Evolutionary conservation across 2,797 vertebrate genomes (phyloP).

Genomic region (Alca torda): DNA sequence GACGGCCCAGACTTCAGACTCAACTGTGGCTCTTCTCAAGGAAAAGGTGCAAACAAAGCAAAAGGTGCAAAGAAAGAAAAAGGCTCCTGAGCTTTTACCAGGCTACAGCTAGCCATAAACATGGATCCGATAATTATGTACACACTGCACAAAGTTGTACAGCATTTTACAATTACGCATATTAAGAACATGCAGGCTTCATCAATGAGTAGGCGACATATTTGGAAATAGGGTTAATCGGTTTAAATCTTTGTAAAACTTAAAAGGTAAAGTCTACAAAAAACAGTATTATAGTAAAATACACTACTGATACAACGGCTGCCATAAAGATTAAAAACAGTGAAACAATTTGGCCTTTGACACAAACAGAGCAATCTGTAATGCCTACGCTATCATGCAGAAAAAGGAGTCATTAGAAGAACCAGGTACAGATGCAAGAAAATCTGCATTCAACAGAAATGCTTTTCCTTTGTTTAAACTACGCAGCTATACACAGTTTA

Average conservation of each 20-base stretch:
- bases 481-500: neutral
- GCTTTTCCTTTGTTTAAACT: neutral
- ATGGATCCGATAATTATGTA: neutral
- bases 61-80: neutral
- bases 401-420: neutral
- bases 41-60: neutral
- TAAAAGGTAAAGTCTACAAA: neutral
- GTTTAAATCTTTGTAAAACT: neutral
- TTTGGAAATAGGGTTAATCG: neutral
- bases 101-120: neutral
- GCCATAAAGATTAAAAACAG: neutral
- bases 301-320: neutral
- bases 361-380: neutral
- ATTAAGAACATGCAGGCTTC: neutral
- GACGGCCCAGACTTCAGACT: neutral
- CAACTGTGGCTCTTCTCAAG: neutral
- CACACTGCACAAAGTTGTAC: accelerated
- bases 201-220: neutral
- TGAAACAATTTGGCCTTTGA: neutral
- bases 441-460: neutral
- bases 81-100: neutral
- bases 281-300: neutral
- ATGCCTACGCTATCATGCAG: neutral
- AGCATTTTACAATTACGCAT: neutral
- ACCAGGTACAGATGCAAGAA: neutral